Evolutionary conservation across 2,888 invertebrate genomes (phyloP).

Genomic region (Chrysina gloriosa): DNA sequence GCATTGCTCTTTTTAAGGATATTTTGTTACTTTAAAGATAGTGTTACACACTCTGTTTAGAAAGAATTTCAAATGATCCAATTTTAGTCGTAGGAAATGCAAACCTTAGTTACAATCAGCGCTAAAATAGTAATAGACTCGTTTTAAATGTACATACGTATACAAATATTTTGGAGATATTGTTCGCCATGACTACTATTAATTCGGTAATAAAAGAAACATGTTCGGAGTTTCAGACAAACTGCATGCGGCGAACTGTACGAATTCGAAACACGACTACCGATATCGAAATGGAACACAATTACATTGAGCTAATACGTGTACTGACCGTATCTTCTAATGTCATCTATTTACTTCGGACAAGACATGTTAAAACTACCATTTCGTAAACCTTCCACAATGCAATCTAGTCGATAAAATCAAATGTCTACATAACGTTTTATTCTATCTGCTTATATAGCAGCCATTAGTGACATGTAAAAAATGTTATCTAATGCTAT

Average conservation of each 20-base stretch:
- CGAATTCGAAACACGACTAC: neutral
- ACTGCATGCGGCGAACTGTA: conserved; percentile 14
- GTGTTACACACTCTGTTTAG: no score
- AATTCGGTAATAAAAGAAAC: no score
- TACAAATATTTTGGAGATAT: no score
- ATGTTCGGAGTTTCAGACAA: neutral
- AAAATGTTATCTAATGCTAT: conserved; percentile 2
- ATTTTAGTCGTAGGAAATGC: no score
- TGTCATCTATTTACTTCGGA: conserved; percentile 17
- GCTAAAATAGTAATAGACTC: no score
- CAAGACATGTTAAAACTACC: conserved; percentile 21
- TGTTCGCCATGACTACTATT: no score
- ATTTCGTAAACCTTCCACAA: conserved; percentile 14
- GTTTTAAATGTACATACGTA: no score
- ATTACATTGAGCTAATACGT: conserved; percentile 27
- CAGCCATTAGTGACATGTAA: conserved; percentile 3
- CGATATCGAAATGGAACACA: conserved; percentile 14
- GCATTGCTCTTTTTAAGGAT: no score
- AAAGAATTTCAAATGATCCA: no score
- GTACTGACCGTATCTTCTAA: conserved; percentile 19
- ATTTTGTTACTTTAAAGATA: no score
- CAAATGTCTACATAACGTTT: conserved; percentile 10
- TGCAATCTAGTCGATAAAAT: conserved; percentile 8
- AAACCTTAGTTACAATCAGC: no score
- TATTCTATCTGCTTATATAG: neutral